Evolutionary conservation across 2,113 vertebrate genomes (phyloP).

Genomic region (Poecile atricapillus): DNA sequence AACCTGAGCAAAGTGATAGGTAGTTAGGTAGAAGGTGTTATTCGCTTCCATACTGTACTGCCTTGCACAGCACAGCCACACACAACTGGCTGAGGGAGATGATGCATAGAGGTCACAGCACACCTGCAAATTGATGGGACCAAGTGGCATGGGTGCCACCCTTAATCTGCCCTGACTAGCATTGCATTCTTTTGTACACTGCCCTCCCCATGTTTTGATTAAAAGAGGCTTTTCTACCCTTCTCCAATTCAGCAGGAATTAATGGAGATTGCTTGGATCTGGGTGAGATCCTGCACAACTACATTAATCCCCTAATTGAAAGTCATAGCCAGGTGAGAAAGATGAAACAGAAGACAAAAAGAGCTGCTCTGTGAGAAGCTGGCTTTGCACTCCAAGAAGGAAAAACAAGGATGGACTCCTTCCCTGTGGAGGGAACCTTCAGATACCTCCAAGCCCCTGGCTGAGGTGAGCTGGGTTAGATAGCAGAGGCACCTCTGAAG

Average conservation of each 20-base stretch:
- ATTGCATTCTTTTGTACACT: background rate
- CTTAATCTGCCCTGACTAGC: background rate
- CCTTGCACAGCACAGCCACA: fast-evolving
- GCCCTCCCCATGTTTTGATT: background rate
- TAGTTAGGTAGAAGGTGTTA: background rate
- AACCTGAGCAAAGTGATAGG: background rate
- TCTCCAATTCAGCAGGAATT: background rate
- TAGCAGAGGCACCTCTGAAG: background rate
- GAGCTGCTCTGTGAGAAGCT: background rate
- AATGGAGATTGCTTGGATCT: background rate
- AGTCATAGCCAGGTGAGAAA: background rate
- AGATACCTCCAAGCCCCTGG: fast-evolving
- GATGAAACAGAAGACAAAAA: background rate
- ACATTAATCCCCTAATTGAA: background rate
- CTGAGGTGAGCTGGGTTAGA: background rate
- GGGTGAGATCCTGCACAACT: background rate
- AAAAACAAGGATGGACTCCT: background rate
- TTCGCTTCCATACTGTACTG: fast-evolving
- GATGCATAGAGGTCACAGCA: background rate
- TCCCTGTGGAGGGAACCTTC: background rate
- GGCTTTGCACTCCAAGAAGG: background rate
- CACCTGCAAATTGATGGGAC: background rate
- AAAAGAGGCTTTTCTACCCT: background rate
- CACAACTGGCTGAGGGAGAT: background rate
- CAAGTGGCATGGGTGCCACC: too few species aligned